Base-by-base conservation (phyloP, 2,888 invertebrate genomes). In the Amphimallon solstitiale region DNA sequence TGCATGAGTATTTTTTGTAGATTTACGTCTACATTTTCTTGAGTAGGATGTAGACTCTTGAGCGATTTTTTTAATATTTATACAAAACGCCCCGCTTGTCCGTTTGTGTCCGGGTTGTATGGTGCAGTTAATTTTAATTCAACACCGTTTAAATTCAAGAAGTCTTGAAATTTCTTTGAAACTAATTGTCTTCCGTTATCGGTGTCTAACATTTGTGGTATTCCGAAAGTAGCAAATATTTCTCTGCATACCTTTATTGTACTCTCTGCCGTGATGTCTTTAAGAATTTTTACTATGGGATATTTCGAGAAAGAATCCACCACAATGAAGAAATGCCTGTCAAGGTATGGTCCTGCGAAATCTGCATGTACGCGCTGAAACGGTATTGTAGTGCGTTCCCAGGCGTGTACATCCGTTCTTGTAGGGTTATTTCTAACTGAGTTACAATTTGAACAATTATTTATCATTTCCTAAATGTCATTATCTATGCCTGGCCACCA, bases 161-260 rank as follows among this genome's bases (percentile, higher is more conserved):
- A 71, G 15, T 17, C 2, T 68, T 61, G 15, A 49, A 70, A 68
- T 67, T 75, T 70, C n/a, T 65, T 46, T 19, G 74, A 75, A n/a
- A 65, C 66, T 66, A 75, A 76, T 21, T 67, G 62, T 1, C 70
- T 65, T 15, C 73, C 74, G 43, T 76, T 76, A 63, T 74, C 76
- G 0, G 73, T 72, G n/a, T 74, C 72, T 2, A 76, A 45, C 0
- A 35, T 45, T 10, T 67, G 65, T 12, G 75, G 75, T 9, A 77
- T 67, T 0, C 76, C 74, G 70, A 73, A 74, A 40, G 71, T 69
- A 48, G 72, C 66, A 73, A 73, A 73, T 9, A 64, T 54, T 52
- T 45, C 34, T 52, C 60, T 38, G 7, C 61, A 60, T 14, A 38
- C 70, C 40, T 65, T 59, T 17, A 73, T 68, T 19, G 68, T 65